Evolutionary conservation across 1,140 invertebrate genomes (phyloP), one percentile per base, ranked within the genome.

Genomic region (Sipha flava): DNA sequence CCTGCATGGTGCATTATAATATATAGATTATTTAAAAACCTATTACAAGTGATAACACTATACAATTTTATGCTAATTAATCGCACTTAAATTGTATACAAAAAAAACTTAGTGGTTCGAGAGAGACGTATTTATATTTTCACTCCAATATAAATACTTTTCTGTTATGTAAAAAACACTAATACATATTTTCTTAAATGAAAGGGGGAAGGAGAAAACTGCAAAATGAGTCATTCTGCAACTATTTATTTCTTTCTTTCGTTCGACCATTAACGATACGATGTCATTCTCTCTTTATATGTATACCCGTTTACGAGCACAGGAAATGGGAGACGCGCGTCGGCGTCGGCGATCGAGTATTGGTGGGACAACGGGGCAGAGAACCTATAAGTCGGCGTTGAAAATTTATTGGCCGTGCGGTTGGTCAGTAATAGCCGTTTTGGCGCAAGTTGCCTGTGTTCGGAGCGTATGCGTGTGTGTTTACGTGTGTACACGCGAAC

Each of bases 351-450:
- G 21, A 23, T 3, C 14, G 73, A 75, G 37, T 1, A 23, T n/a
- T 12, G 62, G 18, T 43, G 21, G 40, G 40, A 45, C n/a, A 18
- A 16, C 12, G 10, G 54, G 23, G 54, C 10, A 6, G 37, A 6
- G 37, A 6, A 40, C 29, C 26, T 4, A 31, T 26, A 10, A 4
- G 54, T 29, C 29, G 54, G 26, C 26, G 7, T 47, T 31, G 43
- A 47, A 66, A 66, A 66, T 70, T 70, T 70, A 70, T 70, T 70
- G 43, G 34, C 23, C 49, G 52, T 77, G 52, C 52, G 73, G 73
- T 59, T 77, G 73, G 73, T 77, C 73, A 77, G 73, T 77, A 77
- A 77, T 77, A 59, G 34, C 21, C 21, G 73, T 77, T 77, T 77
- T 59, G 52, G 73, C 73, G 21, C 52, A 57, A 77, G 40, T 70